These are phyloP conservation scores for Calyptomena viridis DNA, from an alignment of 2,113 vertebrate genomes.

Conservation along the genomic window DNA sequence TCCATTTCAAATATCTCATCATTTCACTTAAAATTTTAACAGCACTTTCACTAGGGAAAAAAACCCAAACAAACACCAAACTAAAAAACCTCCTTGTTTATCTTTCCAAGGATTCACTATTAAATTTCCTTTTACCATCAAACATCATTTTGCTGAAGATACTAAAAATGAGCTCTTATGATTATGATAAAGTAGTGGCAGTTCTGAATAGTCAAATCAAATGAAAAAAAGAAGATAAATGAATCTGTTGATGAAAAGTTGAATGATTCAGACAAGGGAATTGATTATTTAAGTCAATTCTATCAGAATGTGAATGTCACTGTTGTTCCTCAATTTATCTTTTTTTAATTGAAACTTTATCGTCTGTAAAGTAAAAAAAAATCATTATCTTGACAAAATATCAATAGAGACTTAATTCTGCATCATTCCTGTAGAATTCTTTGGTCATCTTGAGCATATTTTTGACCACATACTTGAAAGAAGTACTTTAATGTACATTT, in stretches of 20 bases:
- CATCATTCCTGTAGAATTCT: not conserved
- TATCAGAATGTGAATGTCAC: constrained; percentile 36
- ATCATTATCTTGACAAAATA: not conserved
- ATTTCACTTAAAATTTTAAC: not conserved
- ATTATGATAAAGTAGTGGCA: constrained; percentile 28
- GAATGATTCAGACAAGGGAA: constrained; percentile 37
- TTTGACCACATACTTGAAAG: not conserved
- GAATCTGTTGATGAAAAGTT: constrained; percentile 38
- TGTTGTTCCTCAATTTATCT: constrained; percentile 20
- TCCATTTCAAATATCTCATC: not conserved
- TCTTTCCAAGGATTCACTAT: not conserved
- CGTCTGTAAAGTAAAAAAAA: not conserved
- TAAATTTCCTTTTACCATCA: constrained; percentile 9
- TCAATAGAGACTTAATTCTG: not conserved
- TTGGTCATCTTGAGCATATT: not conserved
- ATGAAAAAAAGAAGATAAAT: not conserved
- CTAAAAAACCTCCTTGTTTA: not conserved
- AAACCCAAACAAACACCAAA: not conserved
- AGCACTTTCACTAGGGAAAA: not conserved
- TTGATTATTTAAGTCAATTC: constrained; percentile 57
- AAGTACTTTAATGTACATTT: not conserved
- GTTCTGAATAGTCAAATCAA: constrained; percentile 62
- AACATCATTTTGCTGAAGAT: not conserved
- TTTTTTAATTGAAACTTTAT: not conserved
- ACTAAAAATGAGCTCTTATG: constrained; percentile 22